These are phyloP conservation scores for Heliconius sara DNA, from an alignment of 2,888 invertebrate species.

Conservation along the genomic window DNA sequence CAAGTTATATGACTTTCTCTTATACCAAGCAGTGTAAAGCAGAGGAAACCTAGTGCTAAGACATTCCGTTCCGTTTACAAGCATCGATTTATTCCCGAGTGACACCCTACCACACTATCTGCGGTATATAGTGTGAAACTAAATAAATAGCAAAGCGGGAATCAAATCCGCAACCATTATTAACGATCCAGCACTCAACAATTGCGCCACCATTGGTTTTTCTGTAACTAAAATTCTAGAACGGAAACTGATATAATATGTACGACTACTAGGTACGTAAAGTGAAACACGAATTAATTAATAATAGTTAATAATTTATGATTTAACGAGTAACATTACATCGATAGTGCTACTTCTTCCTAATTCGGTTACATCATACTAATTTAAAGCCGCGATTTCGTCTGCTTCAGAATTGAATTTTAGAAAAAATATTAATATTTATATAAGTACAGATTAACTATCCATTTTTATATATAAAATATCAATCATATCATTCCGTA, in stretches of 20 bases:
- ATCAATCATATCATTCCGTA: no score
- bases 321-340: slow-evolving; percentile 8
- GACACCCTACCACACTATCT: no score
- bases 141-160: neutral
- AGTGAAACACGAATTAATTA: slow-evolving; percentile 20
- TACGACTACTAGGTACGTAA: neutral
- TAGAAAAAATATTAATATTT: no score
- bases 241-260: slow-evolving; percentile 1
- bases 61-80: neutral
- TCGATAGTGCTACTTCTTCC: slow-evolving; percentile 14
- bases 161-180: neutral
- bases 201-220: neutral
- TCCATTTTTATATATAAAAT: no score
- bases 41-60: neutral
- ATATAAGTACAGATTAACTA: no score
- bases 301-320: slow-evolving; percentile 16
- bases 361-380: slow-evolving; percentile 12
- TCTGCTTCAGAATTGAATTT: no score
- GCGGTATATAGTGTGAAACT: no score
- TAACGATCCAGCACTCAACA: neutral
- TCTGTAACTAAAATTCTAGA: neutral
- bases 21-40: neutral
- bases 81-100: neutral
- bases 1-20: neutral
- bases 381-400: neutral